A percentile compares a stretch with the other conserved stretches of the same genome.
Evolutionary conservation across 2,113 vertebrate genomes (phyloP).

Genomic region (Myiagra hebetior): DNA sequence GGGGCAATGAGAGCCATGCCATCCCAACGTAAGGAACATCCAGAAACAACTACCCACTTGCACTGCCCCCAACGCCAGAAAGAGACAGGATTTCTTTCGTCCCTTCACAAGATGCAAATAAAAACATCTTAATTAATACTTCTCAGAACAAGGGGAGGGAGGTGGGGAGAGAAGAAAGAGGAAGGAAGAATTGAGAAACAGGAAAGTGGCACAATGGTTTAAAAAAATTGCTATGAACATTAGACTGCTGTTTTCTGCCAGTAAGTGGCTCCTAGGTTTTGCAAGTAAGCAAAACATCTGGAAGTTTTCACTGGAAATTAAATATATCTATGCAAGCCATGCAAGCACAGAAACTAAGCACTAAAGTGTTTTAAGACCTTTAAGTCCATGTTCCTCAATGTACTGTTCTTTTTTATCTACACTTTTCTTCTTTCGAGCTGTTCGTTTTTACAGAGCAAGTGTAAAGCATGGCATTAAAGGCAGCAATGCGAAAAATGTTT

Average conservation of each 20-base stretch:
- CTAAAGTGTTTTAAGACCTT: not conserved
- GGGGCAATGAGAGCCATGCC: not conserved
- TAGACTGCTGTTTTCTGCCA: not conserved
- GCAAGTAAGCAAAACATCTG: not conserved
- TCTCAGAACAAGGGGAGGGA: not conserved
- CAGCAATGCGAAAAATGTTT: not conserved
- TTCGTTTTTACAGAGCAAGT: not conserved
- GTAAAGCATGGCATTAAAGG: not conserved
- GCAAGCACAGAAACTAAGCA: not conserved
- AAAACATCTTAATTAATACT: not conserved
- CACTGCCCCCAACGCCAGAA: not conserved
- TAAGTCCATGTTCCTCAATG: not conserved
- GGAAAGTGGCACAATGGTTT: not conserved
- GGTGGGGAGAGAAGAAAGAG: not conserved
- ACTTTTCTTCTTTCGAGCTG: not conserved
- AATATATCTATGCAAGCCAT: not conserved
- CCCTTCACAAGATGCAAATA: not conserved
- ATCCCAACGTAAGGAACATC: accelerated
- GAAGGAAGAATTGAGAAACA: conserved; percentile 39
- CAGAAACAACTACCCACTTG: not conserved
- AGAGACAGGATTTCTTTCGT: not conserved
- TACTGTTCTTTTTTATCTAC: not conserved
- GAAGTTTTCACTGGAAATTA: not conserved
- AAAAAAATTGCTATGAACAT: not conserved
- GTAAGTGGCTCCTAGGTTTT: not conserved